These are phyloP conservation scores for Dryobota labecula DNA, from an alignment of 2,888 invertebrate genomes.

Conservation along the genomic window DNA sequence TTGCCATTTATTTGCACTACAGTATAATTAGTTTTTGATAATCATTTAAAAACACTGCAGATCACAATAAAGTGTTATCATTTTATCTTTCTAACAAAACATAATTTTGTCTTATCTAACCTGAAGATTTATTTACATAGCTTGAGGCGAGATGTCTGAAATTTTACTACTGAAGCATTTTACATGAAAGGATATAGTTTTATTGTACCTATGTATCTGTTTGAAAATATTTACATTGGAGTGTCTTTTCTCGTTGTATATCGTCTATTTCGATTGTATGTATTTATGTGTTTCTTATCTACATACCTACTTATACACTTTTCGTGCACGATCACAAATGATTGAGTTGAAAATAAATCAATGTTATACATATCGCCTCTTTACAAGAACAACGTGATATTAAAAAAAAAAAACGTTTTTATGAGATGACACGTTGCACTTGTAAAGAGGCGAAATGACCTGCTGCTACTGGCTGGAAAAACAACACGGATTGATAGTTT, in stretches of 20 bases:
- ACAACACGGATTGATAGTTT: too few species aligned
- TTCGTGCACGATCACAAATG: not conserved
- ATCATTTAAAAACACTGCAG: conserved; percentile 20
- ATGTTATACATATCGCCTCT: too few species aligned
- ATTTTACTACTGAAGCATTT: conserved; percentile 19
- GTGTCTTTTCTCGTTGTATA: not conserved
- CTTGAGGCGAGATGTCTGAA: conserved; percentile 4
- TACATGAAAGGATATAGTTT: not conserved
- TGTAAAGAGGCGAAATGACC: too few species aligned
- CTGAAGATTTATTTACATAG: conserved; percentile 40
- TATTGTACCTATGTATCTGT: not conserved
- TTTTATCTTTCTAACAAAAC: conserved; percentile 46
- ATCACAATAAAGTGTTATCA: conserved; percentile 45
- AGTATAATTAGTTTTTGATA: conserved; percentile 37
- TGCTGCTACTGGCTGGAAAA: too few species aligned
- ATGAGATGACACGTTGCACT: too few species aligned
- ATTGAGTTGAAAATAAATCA: not conserved
- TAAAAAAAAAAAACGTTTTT: too few species aligned
- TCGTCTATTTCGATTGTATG: too few species aligned
- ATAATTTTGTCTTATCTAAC: conserved; percentile 35
- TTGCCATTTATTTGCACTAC: conserved; percentile 5
- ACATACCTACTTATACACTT: not conserved
- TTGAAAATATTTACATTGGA: not conserved
- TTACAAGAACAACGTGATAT: too few species aligned
- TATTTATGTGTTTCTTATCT: not conserved